phyloP scores from a whole-genome alignment of 37 sponge, comb jelly and placozoan genomes.

The Petrosia ficiformis region DNA sequence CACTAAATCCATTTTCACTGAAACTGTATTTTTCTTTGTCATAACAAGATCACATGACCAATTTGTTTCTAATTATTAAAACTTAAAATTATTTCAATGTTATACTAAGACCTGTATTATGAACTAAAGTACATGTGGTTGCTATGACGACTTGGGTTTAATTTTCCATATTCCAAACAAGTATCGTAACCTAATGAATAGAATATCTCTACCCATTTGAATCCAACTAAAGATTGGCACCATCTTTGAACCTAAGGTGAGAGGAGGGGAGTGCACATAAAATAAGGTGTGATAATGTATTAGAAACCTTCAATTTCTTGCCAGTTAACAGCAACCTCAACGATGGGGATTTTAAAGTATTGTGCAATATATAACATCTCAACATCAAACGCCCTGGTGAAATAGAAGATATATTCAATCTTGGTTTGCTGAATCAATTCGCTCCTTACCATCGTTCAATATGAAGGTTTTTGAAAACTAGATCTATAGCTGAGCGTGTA shows the following conservation, averaged over 20 bases:
- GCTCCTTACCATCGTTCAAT: conserved; percentile 84
- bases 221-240: conserved; percentile 92
- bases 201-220: conserved; percentile 94
- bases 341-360: conserved; percentile 76
- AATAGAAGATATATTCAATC: background rate
- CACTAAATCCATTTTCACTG: too few relatives aligned
- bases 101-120: too few relatives aligned
- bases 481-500: conserved; percentile 74
- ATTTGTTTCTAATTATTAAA: too few relatives aligned
- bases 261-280: background rate
- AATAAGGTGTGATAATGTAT: background rate
- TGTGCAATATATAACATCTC: conserved; percentile 93
- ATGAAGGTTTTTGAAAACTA: conserved; percentile 75
- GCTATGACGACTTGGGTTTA: background rate
- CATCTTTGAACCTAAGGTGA: conserved; percentile 83
- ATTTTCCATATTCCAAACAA: conserved; percentile 79
- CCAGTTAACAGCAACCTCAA: conserved; percentile 98
- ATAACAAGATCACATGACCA: too few relatives aligned
- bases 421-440: background rate
- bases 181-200: conserved; percentile 86
- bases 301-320: conserved; percentile 96
- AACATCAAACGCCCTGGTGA: conserved; percentile 98
- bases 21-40: too few relatives aligned
- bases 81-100: too few relatives aligned
- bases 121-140: too few relatives aligned